Percentiles rank a stretch among this genome's conserved stretches.
phyloP scores from a whole-genome alignment of 2,797 vertebrate species.

The Lagodon rhomboides region DNA sequence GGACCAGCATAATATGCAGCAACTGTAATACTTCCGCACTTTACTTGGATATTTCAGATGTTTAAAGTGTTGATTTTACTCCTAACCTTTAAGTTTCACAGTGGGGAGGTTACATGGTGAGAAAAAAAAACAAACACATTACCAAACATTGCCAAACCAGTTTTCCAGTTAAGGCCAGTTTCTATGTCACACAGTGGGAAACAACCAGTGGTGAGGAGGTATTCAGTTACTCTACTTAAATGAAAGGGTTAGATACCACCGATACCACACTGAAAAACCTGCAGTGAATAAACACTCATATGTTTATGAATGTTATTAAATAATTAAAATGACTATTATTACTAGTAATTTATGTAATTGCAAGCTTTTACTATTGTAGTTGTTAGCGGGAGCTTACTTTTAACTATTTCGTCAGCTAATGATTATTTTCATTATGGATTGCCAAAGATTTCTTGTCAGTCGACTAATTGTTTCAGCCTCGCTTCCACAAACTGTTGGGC shows the following conservation, averaged over 20 bases:
- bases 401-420: not conserved
- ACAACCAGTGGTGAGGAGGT: not conserved
- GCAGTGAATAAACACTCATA: not conserved
- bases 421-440: not conserved
- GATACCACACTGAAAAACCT: not conserved
- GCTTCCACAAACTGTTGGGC: no score
- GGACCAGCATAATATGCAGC: no score
- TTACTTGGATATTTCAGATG: no score
- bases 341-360: not conserved
- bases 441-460: no score
- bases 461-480: no score
- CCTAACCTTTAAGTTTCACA: no score
- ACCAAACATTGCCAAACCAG: not conserved
- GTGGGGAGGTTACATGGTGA: no score
- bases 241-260: not conserved
- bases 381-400: not conserved
- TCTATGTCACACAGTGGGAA: no score
- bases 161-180: not conserved
- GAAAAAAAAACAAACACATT: not conserved
- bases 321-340: not conserved
- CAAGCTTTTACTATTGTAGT: not conserved
- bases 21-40: no score
- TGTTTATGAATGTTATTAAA: not conserved
- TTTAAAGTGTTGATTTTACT: no score
- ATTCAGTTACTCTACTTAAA: not conserved